phyloP scores from a whole-genome alignment of 92 coral and sea anemone species.

The Anthopleura xanthogrammica region DNA sequence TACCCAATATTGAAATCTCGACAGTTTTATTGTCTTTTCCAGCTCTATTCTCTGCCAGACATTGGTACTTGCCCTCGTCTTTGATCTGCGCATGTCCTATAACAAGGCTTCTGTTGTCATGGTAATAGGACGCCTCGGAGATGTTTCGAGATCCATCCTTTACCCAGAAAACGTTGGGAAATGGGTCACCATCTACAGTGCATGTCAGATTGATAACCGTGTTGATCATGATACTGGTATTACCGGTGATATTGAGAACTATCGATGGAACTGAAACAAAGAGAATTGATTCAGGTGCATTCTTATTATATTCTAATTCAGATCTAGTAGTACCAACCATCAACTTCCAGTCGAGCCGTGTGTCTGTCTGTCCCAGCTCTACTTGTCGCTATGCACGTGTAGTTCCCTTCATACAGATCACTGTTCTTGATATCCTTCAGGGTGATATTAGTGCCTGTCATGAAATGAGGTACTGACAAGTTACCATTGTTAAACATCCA shows the following conservation, averaged over 20 bases:
- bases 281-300: not conserved
- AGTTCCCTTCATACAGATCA: slow-evolving; percentile 32
- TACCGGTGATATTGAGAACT: slow-evolving; percentile 5
- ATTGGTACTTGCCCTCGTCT: slow-evolving; percentile 53
- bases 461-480: not conserved
- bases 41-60: slow-evolving; percentile 44
- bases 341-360: slow-evolving; percentile 35
- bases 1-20: slow-evolving; percentile 46
- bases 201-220: slow-evolving; percentile 37
- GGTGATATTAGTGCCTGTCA: slow-evolving; percentile 2
- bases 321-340: slow-evolving; percentile 29
- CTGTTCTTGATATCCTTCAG: slow-evolving; percentile 24
- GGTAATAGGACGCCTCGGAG: not conserved
- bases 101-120: slow-evolving; percentile 22
- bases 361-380: slow-evolving; percentile 28
- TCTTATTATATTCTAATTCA: no score
- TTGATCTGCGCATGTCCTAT: slow-evolving; percentile 29
- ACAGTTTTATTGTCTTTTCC: slow-evolving; percentile 19
- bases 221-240: slow-evolving; percentile 1
- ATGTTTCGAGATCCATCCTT: slow-evolving; percentile 10
- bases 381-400: slow-evolving; percentile 50
- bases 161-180: slow-evolving; percentile 46
- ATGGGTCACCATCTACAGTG: slow-evolving; percentile 53
- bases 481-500: slow-evolving; percentile 30
- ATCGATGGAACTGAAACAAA: slow-evolving; percentile 46